Evolutionary conservation across 1,140 invertebrate species (phyloP).

Genomic region (Heliconius nattereri): DNA sequence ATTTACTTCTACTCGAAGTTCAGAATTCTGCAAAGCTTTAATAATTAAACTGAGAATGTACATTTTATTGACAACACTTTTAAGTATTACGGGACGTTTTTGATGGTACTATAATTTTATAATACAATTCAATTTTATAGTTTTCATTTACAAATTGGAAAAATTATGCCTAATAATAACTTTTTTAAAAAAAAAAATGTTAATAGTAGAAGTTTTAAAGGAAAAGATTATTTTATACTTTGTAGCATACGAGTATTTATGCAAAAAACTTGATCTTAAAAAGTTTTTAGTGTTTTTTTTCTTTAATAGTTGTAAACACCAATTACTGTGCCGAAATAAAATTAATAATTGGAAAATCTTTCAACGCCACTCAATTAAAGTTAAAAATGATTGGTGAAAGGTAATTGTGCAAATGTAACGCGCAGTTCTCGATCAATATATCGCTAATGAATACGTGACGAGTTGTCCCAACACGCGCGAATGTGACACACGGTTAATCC

Average conservation of each 20-base stretch:
- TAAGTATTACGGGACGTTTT: background rate
- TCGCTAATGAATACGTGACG: conserved; percentile 49
- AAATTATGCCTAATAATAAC: background rate
- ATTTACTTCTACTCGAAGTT: conserved; percentile 20
- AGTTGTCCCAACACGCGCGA: conserved; percentile 43
- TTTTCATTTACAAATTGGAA: background rate
- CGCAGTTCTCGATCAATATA: conserved; percentile 42
- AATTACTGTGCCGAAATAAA: background rate
- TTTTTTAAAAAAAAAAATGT: too few relatives aligned
- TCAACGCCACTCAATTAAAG: background rate
- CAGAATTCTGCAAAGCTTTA: conserved; percentile 21
- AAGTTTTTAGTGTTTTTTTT: too few relatives aligned
- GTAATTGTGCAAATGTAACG: conserved; percentile 17
- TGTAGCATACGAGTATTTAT: too few relatives aligned
- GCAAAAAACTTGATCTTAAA: too few relatives aligned
- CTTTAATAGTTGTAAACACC: background rate
- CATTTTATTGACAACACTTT: background rate
- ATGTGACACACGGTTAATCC: conserved; percentile 28
- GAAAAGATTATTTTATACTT: too few relatives aligned
- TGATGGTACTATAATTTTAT: background rate
- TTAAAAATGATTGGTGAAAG: conserved; percentile 1
- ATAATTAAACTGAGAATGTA: conserved; percentile 16
- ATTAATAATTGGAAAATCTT: background rate
- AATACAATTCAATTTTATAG: background rate
- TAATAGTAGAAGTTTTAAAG: too few relatives aligned